Conservation (phyloP, 1,140 invertebrate genomes). For the Drosophila navojoa region DNA sequence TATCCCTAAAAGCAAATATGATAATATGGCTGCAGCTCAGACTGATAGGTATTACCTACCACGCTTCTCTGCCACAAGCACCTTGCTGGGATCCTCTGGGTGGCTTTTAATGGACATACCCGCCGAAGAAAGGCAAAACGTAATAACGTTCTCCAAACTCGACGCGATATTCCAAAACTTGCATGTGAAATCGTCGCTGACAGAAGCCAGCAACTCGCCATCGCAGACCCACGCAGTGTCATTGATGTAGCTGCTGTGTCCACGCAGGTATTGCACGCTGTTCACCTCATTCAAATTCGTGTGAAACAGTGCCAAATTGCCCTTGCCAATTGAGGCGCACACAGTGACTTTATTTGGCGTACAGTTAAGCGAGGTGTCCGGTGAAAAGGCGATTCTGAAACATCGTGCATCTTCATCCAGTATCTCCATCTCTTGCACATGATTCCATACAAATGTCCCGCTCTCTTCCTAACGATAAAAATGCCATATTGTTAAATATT, state of each 20-base stretch:
- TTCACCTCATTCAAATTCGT: conserved; percentile 85
- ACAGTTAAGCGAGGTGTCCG: conserved; percentile 86
- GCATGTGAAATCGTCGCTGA: conserved; percentile 91
- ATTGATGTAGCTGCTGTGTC: conserved; percentile 90
- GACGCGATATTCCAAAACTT: conserved; percentile 87
- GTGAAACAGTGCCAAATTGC: conserved; percentile 85
- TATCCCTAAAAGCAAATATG: conserved; percentile 60
- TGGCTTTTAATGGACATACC: conserved; percentile 89
- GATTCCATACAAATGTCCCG: conserved; percentile 68
- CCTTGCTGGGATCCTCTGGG: conserved; percentile 88
- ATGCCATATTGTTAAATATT: neutral
- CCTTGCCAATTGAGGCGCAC: conserved; percentile 86
- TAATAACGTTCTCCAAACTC: conserved; percentile 85
- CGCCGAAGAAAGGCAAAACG: conserved; percentile 88
- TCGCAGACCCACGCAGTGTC: conserved; percentile 88
- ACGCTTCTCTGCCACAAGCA: conserved; percentile 90
- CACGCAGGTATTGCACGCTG: conserved; percentile 60
- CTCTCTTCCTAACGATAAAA: conserved; percentile 59
- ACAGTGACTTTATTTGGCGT: conserved; percentile 87
- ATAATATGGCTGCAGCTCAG: neutral
- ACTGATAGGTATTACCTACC: conserved; percentile 76
- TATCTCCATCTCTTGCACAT: conserved; percentile 84
- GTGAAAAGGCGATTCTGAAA: conserved; percentile 86
- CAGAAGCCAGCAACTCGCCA: conserved; percentile 88
- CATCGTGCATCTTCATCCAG: conserved; percentile 76